Base-by-base conservation (phyloP, 2,797 vertebrate species). In the Poeciliopsis presidionis region DNA sequence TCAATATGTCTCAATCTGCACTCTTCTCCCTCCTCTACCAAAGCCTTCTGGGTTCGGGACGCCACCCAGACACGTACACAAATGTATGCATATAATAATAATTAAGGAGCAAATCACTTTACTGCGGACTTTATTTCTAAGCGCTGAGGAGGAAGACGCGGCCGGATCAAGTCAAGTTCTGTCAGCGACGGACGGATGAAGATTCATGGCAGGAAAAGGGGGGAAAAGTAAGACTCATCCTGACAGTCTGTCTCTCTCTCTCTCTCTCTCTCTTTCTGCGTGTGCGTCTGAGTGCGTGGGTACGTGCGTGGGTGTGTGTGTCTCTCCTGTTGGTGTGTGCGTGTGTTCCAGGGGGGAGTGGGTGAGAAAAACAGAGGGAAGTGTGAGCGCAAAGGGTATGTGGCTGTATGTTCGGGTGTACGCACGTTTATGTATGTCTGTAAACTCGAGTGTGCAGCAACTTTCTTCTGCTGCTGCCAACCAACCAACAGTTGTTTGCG, bases 1-100 rank as follows among this genome's bases (percentile, higher is more conserved):
- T 96, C 95, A 97, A 97, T 98, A 99, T 98, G 97, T 99, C 98
- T 99, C 98, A 99, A 99, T 99, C 97, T 98, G 96, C 97, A 96
- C 96, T 97, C 95, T 95, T 95, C 96, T 97, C 95, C 96, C 96
- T 93, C 96, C 95, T 95, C 89, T 90, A 89, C 25, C 51, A 55
- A 55, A 96, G 97, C 96, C 96, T 94, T 96, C 93, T 96, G 96
- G 94, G 95, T 94, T 89, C 94, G 95, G 95, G 95, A 94, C 94
- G 93, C 93, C 94, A 94, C 91, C 92, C 90, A 94, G 93, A 97
- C 96, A 95, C 18, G 39, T 12, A 39, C 36, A 65, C 11, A 65
- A 39, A 11, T 65, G 39, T 39, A 2, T 39, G 20, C 8, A 41
- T 93, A 89, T 92, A 93, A 91, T 91, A 91, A 95, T 91, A 91